Percentiles rank a stretch among this genome's conserved stretches.
These are phyloP conservation scores for Nasonia vitripennis DNA, from an alignment of 1,140 invertebrate genomes.

Conservation along the genomic window DNA sequence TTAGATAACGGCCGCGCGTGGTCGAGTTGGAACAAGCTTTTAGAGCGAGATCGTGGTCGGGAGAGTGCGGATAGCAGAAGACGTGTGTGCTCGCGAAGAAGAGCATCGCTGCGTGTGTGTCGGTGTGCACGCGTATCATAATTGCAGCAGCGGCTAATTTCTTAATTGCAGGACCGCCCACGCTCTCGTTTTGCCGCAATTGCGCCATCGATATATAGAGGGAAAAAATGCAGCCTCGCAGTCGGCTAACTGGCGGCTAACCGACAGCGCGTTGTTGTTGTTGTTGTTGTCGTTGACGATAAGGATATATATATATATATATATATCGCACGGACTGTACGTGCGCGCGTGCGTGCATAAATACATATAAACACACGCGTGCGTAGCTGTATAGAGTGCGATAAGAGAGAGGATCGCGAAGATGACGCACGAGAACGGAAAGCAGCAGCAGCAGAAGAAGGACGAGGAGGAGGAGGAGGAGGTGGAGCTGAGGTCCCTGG, in stretches of 20 bases:
- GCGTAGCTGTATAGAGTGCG: background rate
- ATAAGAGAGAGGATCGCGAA: background rate
- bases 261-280: background rate
- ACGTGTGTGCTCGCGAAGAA: too few species aligned
- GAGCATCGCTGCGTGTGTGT: background rate
- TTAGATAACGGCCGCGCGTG: background rate
- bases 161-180: slow-evolving; percentile 35
- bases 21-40: background rate
- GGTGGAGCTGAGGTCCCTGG: slow-evolving; percentile 65
- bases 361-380: too few species aligned
- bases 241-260: slow-evolving; percentile 1
- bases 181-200: slow-evolving; percentile 22
- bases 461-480: slow-evolving; percentile 62
- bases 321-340: background rate
- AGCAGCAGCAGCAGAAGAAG: slow-evolving; percentile 56
- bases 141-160: slow-evolving; percentile 33
- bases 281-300: background rate
- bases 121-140: background rate
- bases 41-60: background rate
- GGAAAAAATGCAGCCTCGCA: background rate
- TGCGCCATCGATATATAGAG: slow-evolving; percentile 27
- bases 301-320: too few species aligned
- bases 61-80: background rate
- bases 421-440: slow-evolving; percentile 36
- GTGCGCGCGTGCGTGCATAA: too few species aligned